These are phyloP conservation scores for Phlogophora meticulosa DNA, from an alignment of 2,888 invertebrate genomes.

Conservation along the genomic window DNA sequence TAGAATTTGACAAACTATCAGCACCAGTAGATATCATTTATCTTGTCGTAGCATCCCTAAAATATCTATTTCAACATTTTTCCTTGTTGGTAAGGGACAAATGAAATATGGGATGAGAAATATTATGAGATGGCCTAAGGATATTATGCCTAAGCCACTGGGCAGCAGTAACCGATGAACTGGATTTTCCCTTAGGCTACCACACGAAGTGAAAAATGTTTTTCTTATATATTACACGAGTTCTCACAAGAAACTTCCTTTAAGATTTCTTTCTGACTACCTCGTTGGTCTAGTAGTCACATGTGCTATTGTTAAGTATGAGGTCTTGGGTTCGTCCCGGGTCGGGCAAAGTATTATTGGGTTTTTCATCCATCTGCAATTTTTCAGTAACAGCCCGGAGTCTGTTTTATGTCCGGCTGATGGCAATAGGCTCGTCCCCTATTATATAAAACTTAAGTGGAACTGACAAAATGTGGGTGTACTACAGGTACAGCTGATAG, in stretches of 20 bases:
- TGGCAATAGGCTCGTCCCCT: too few relatives aligned
- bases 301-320: too few relatives aligned
- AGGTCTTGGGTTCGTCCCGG: too few relatives aligned
- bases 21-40: slow-evolving; percentile 3
- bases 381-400: too few relatives aligned
- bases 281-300: background rate
- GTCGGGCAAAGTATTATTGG: too few relatives aligned
- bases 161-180: slow-evolving; percentile 3
- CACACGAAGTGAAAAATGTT: slow-evolving; percentile 12
- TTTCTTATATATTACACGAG: slow-evolving; percentile 15
- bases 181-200: slow-evolving; percentile 11
- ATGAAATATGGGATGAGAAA: background rate
- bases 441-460: too few relatives aligned
- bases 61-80: slow-evolving; percentile 14
- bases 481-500: too few relatives aligned
- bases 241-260: background rate
- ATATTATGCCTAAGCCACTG: slow-evolving; percentile 21
- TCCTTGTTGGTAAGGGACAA: slow-evolving; percentile 9
- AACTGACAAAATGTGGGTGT: too few relatives aligned
- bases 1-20: background rate
- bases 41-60: slow-evolving; percentile 1
- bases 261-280: slow-evolving; percentile 15
- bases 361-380: too few relatives aligned
- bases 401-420: too few relatives aligned
- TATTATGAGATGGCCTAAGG: background rate